These are phyloP conservation scores for Biston stratarius DNA, from an alignment of 2,888 invertebrate species.

Conservation along the genomic window DNA sequence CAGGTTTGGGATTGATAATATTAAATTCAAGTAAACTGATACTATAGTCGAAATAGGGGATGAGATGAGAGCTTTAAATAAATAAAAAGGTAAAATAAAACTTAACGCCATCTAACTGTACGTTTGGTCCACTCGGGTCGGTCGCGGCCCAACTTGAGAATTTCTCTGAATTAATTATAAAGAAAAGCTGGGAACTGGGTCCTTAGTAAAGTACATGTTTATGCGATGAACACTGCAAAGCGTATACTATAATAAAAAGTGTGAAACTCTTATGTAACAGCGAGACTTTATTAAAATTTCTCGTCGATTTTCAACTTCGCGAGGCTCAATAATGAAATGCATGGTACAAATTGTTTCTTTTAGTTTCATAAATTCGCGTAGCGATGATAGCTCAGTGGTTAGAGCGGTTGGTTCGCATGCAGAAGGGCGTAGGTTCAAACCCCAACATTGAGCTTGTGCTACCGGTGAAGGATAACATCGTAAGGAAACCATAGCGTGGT, in stretches of 20 bases:
- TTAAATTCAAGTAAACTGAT: conserved; percentile 12
- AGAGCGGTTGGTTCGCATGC: too few species aligned
- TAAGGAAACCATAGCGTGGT: too few species aligned
- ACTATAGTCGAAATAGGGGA: conserved; percentile 18
- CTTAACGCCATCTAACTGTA: conserved; percentile 38
- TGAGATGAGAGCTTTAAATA: conserved; percentile 25
- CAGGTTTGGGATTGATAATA: conserved; percentile 5
- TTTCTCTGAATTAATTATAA: conserved; percentile 66
- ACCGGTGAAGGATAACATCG: too few species aligned
- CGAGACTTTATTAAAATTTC: conserved; percentile 64
- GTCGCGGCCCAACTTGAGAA: conserved; percentile 47
- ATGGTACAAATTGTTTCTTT: conserved; percentile 54
- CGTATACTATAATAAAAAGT: conserved; percentile 34
- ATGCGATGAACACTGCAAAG: conserved; percentile 38
- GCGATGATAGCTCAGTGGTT: too few species aligned
- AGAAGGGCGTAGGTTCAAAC: too few species aligned
- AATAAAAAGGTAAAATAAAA: conserved; percentile 41
- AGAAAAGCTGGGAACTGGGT: conserved; percentile 57
- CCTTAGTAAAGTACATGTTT: conserved; percentile 46
- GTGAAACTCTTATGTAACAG: conserved; percentile 40
- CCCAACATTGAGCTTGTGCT: too few species aligned
- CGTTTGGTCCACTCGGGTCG: conserved; percentile 40
- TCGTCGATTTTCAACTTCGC: conserved; percentile 55
- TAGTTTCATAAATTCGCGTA: too few species aligned
- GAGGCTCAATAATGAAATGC: conserved; percentile 69